Percentiles rank a stretch among this genome's conserved stretches.
Conservation (phyloP, 2,888 invertebrate species). For the Lacanobia oleracea region DNA sequence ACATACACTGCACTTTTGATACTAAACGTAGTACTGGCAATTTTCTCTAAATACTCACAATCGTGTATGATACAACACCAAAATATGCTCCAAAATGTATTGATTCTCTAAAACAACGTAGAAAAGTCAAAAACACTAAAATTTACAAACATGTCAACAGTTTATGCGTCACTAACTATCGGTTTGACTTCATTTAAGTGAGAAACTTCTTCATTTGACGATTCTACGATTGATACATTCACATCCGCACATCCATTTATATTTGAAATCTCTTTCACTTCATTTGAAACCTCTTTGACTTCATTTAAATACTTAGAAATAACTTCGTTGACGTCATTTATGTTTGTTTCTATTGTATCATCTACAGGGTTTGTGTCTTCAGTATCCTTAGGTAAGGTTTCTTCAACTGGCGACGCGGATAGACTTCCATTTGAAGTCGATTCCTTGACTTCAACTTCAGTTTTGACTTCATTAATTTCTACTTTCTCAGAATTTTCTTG, state of each 20-base stretch:
- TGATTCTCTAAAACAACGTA: conserved; percentile 55
- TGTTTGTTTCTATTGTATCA: conserved; percentile 51
- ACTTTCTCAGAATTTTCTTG: conserved; percentile 56
- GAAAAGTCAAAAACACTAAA: conserved; percentile 68
- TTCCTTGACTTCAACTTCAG: conserved; percentile 43
- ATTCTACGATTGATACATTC: conserved; percentile 60
- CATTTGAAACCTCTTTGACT: conserved; percentile 50
- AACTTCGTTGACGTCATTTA: conserved; percentile 59
- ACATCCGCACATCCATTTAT: conserved; percentile 44
- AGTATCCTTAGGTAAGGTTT: conserved; percentile 26
- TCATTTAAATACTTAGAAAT: conserved; percentile 56
- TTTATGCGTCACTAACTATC: conserved; percentile 64
- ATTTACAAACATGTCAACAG: conserved; percentile 60
- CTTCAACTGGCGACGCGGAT: conserved; percentile 46
- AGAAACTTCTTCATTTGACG: conserved; percentile 69
- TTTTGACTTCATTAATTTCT: conserved; percentile 29
- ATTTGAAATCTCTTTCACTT: conserved; percentile 40
- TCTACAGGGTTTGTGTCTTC: conserved; percentile 33
- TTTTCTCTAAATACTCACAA: conserved; percentile 43
- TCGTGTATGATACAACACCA: conserved; percentile 58
- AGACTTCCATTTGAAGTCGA: conserved; percentile 45
- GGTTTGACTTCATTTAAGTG: conserved; percentile 74
- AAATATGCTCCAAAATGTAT: conserved; percentile 53
- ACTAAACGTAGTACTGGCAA: conserved; percentile 58
- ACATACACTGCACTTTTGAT: conserved; percentile 50